These are phyloP conservation scores for Lochmaea capreae DNA, from an alignment of 2,888 invertebrate species.

Conservation along the genomic window DNA sequence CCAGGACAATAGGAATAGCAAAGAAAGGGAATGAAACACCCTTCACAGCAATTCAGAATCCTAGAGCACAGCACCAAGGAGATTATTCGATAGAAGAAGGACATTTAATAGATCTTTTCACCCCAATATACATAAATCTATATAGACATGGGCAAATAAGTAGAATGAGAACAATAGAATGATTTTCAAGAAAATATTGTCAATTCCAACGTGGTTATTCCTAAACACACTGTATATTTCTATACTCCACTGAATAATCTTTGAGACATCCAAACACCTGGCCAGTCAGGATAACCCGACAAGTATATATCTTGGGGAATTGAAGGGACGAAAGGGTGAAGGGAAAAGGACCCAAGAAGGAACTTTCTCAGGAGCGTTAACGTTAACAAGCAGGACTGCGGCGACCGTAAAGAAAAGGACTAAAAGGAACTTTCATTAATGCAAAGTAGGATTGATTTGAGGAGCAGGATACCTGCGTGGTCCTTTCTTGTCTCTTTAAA, in stretches of 20 bases:
- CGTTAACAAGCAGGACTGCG: conserved; percentile 54
- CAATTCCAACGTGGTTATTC: not conserved
- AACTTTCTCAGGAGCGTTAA: conserved; percentile 47
- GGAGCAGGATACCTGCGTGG: conserved; percentile 41
- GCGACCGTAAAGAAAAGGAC: conserved; percentile 55
- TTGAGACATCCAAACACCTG: conserved; percentile 22
- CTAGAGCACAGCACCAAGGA: too few species aligned
- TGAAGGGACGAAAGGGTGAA: conserved; percentile 24
- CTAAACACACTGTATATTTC: not conserved
- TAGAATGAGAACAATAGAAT: too few species aligned
- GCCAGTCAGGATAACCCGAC: conserved; percentile 28
- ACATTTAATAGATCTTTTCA: too few species aligned
- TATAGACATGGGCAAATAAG: too few species aligned
- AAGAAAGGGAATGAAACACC: too few species aligned
- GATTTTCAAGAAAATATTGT: too few species aligned
- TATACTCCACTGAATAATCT: not conserved
- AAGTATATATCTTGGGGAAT: conserved; percentile 26
- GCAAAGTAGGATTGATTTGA: conserved; percentile 59
- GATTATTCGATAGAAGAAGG: too few species aligned
- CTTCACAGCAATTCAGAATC: too few species aligned
- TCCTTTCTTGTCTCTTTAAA: conserved; percentile 45
- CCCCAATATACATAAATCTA: too few species aligned
- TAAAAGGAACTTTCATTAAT: conserved; percentile 56
- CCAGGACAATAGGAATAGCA: too few species aligned
- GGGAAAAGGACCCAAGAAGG: conserved; percentile 32